These are phyloP conservation scores for Adoxophyes honmai DNA, from an alignment of 1,140 invertebrate genomes.

Conservation along the genomic window DNA sequence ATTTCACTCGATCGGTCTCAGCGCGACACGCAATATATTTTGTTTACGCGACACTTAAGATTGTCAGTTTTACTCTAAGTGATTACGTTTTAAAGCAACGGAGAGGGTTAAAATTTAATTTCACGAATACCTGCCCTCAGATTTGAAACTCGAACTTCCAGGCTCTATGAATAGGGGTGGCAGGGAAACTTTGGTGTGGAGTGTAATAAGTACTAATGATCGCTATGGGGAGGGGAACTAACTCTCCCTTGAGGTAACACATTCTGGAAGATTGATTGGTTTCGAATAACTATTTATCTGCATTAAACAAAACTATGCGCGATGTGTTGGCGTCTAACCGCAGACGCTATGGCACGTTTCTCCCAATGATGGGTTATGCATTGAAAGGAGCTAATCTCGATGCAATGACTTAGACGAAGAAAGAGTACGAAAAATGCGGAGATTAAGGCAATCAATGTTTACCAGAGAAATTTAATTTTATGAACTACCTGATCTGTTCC, in stretches of 20 bases:
- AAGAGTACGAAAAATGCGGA: too few species aligned
- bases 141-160: conserved; percentile 4
- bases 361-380: too few species aligned
- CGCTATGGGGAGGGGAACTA: conserved; percentile 1
- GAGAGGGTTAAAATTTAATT: neutral
- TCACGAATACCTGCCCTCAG: conserved; percentile 5
- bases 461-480: too few species aligned
- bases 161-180: neutral
- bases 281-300: conserved; percentile 1
- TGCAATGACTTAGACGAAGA: too few species aligned
- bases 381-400: too few species aligned
- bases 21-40: neutral
- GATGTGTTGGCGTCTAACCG: too few species aligned
- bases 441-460: too few species aligned
- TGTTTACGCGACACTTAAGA: neutral
- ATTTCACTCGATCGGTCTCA: too few species aligned
- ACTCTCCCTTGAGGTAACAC: neutral
- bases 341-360: too few species aligned
- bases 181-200: conserved; percentile 5
- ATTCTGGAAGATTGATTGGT: conserved; percentile 7
- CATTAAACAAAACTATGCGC: too few species aligned
- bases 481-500: too few species aligned
- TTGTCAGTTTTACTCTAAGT: neutral
- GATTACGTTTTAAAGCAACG: neutral
- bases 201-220: conserved; percentile 16